Conservation (phyloP, 2,888 invertebrate genomes). For the Fragum sueziense region DNA sequence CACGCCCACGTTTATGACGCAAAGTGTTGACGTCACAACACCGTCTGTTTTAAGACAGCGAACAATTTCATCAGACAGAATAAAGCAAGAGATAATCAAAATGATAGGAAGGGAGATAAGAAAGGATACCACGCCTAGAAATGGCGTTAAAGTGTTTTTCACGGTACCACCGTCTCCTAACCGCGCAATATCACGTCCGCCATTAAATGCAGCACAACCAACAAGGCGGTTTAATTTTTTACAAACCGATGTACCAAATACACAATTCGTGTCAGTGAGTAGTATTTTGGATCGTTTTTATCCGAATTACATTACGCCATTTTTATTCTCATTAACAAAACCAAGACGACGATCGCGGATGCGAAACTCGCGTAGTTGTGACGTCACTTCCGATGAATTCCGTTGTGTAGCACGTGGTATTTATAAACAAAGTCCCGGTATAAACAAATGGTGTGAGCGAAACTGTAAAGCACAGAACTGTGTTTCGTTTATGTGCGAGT, state of each 20-base stretch:
- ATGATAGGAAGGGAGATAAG: slow-evolving; percentile 4
- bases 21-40: slow-evolving; percentile 26
- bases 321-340: slow-evolving; percentile 45
- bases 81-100: slow-evolving; percentile 18
- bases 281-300: slow-evolving; percentile 52
- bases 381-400: slow-evolving; percentile 59
- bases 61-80: slow-evolving; percentile 10
- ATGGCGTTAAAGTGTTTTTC: slow-evolving; percentile 16
- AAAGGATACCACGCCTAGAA: neutral
- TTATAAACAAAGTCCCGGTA: slow-evolving; percentile 63
- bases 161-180: slow-evolving; percentile 15
- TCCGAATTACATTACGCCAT: slow-evolving; percentile 52
- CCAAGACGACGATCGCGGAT: slow-evolving; percentile 62
- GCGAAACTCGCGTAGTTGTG: slow-evolving; percentile 61
- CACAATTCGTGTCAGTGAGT: slow-evolving; percentile 58
- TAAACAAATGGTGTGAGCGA: slow-evolving; percentile 64
- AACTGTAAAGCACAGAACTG: slow-evolving; percentile 62
- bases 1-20: slow-evolving; percentile 18
- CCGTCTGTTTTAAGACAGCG: neutral
- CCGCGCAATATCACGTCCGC: neutral
- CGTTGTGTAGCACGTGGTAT: slow-evolving; percentile 63
- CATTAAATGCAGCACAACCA: slow-evolving; percentile 2
- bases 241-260: slow-evolving; percentile 38
- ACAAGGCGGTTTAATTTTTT: slow-evolving; percentile 10
- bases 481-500: slow-evolving; percentile 64